Conservation (phyloP, 2,888 invertebrate species). For the Drosophila putrida region DNA sequence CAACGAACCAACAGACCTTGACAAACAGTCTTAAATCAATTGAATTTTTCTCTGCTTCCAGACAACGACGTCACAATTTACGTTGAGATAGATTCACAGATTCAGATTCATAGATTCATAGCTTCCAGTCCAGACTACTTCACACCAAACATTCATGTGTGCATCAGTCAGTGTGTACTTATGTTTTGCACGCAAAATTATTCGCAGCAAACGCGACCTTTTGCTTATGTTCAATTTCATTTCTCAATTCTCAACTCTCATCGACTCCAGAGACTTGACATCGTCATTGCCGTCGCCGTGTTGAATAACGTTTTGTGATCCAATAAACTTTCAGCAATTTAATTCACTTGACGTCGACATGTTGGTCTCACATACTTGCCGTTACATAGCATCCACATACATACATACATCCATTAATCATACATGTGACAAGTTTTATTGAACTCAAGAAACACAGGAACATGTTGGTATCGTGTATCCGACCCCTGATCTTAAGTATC, state of each 20-base stretch:
- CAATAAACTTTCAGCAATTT: slow-evolving; percentile 79
- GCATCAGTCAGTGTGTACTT: neutral
- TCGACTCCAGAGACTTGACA: slow-evolving; percentile 61
- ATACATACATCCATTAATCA: neutral
- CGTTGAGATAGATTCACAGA: neutral
- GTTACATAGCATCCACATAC: slow-evolving; percentile 8
- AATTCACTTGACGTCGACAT: slow-evolving; percentile 71
- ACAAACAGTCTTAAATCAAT: slow-evolving; percentile 50
- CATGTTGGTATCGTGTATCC: slow-evolving; percentile 25
- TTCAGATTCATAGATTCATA: slow-evolving; percentile 16
- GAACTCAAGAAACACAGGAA: slow-evolving; percentile 52
- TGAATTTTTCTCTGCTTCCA: slow-evolving; percentile 39
- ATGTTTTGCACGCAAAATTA: slow-evolving; percentile 54
- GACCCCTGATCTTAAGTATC: slow-evolving; percentile 17
- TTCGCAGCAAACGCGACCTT: slow-evolving; percentile 50
- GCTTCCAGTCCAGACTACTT: slow-evolving; percentile 35
- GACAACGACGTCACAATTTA: slow-evolving; percentile 36
- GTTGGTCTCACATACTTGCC: slow-evolving; percentile 23
- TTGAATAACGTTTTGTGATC: slow-evolving; percentile 81
- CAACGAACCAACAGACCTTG: slow-evolving; percentile 53
- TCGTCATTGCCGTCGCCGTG: slow-evolving; percentile 60
- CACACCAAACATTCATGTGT: slow-evolving; percentile 4
- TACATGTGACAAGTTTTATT: slow-evolving; percentile 55
- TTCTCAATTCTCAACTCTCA: slow-evolving; percentile 47
- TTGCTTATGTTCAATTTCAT: slow-evolving; percentile 28